Conservation (phyloP, 2,888 invertebrate genomes). For the Hipparchia semele region DNA sequence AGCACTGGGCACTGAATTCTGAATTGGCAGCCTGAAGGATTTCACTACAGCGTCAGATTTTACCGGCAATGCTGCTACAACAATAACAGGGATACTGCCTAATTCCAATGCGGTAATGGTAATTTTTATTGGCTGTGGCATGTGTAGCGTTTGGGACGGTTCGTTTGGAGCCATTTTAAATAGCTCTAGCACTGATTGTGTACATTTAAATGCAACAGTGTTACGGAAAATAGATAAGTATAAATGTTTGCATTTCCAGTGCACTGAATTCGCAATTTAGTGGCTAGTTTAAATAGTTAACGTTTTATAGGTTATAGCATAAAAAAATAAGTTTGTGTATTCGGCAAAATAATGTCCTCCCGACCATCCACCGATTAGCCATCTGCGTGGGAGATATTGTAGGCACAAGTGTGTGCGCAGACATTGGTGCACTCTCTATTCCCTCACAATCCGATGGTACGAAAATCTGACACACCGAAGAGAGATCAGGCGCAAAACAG, state of each 20-base stretch:
- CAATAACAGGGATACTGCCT: conserved; percentile 43
- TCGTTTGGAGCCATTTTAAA: conserved; percentile 22
- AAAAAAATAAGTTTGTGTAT: no score
- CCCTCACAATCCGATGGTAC: no score
- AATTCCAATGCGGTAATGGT: conserved; percentile 38
- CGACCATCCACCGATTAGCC: no score
- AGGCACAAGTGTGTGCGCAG: no score
- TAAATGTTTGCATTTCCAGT: background rate
- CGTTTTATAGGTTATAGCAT: no score
- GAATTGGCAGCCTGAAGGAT: conserved; percentile 32
- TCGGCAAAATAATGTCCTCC: no score
- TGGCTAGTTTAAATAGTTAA: background rate
- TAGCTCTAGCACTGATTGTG: conserved; percentile 2
- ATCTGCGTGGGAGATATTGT: no score
- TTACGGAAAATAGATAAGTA: background rate
- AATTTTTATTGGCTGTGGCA: conserved; percentile 37
- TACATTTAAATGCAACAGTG: conserved; percentile 15
- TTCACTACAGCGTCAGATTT: conserved; percentile 49
- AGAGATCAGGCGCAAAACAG: no score
- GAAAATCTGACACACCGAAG: no score
- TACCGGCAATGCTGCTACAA: conserved; percentile 44
- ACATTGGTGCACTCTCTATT: no score
- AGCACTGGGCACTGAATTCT: conserved; percentile 28
- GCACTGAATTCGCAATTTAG: background rate
- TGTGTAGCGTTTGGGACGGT: conserved; percentile 22